These are phyloP conservation scores for Ceyx cyanopectus DNA, from an alignment of 2,113 vertebrate species.

Conservation along the genomic window DNA sequence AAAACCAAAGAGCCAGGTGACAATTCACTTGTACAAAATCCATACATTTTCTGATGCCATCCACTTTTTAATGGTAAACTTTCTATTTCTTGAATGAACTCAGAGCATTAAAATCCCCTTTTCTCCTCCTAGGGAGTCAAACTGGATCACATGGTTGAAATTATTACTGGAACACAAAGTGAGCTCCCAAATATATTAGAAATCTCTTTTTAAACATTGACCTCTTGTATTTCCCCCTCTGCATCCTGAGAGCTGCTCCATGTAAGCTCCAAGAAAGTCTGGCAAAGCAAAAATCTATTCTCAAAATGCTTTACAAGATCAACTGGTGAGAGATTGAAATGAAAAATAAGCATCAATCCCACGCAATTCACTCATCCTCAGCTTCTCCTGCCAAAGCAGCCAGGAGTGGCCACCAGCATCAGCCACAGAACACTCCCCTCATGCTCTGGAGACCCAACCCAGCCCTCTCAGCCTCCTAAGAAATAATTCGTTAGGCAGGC, in stretches of 20 bases:
- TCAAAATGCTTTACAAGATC: background rate
- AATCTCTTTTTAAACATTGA: background rate
- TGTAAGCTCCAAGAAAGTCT: background rate
- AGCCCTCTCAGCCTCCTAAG: background rate
- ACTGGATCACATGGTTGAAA: background rate
- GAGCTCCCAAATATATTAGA: background rate
- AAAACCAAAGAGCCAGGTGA: background rate
- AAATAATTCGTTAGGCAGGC: constrained; percentile 17
- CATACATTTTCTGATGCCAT: background rate
- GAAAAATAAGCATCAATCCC: background rate
- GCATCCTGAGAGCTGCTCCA: background rate
- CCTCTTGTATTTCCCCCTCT: background rate
- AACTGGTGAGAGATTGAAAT: background rate
- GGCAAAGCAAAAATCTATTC: background rate
- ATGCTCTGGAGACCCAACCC: background rate
- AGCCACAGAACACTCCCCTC: background rate
- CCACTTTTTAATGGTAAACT: background rate
- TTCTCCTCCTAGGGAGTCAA: background rate
- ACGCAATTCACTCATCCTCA: background rate
- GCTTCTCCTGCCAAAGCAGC: background rate
- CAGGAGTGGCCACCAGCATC: background rate
- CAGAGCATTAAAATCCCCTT: background rate
- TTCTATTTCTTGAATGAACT: background rate
- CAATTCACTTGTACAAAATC: background rate
- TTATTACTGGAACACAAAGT: background rate